phyloP scores from a whole-genome alignment of 2,888 invertebrate genomes.

The Brenthis ino region DNA sequence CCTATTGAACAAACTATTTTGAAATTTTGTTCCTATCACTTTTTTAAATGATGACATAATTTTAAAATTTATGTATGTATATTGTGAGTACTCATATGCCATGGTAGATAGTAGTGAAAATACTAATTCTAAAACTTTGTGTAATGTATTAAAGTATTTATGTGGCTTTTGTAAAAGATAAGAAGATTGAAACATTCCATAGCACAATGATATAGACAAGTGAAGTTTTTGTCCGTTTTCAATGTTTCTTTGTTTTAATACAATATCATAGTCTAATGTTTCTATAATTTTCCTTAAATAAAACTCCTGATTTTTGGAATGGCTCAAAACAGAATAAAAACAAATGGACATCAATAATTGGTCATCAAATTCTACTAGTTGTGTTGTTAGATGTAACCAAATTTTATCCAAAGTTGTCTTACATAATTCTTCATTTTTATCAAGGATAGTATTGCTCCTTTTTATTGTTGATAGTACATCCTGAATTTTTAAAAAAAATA shows the following conservation, averaged over 20 bases:
- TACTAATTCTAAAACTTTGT: slow-evolving; percentile 48
- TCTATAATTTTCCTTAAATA: slow-evolving; percentile 53
- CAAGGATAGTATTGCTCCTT: slow-evolving; percentile 37
- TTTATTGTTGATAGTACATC: slow-evolving; percentile 54
- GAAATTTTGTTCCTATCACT: slow-evolving; percentile 59
- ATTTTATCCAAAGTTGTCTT: slow-evolving; percentile 51
- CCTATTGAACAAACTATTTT: slow-evolving; percentile 51
- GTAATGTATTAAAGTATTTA: slow-evolving; percentile 40
- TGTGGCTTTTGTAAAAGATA: slow-evolving; percentile 49
- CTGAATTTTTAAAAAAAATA: slow-evolving; percentile 51
- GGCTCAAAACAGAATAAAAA: slow-evolving; percentile 59
- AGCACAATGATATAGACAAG: slow-evolving; percentile 62
- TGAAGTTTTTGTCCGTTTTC: slow-evolving; percentile 45
- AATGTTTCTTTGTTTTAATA: slow-evolving; percentile 39
- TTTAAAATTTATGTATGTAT: slow-evolving; percentile 79
- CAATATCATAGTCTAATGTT: slow-evolving; percentile 49
- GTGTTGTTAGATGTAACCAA: slow-evolving; percentile 59
- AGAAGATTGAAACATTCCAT: slow-evolving; percentile 73
- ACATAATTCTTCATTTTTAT: slow-evolving; percentile 45
- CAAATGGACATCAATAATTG: slow-evolving; percentile 71
- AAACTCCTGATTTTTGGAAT: slow-evolving; percentile 49
- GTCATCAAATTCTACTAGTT: slow-evolving; percentile 62
- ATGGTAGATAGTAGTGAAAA: slow-evolving; percentile 57
- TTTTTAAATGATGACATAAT: slow-evolving; percentile 71
- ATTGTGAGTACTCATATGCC: slow-evolving; percentile 78